These are phyloP conservation scores for Latrodectus elegans DNA, from an alignment of 2,888 invertebrate species.

Conservation along the genomic window DNA sequence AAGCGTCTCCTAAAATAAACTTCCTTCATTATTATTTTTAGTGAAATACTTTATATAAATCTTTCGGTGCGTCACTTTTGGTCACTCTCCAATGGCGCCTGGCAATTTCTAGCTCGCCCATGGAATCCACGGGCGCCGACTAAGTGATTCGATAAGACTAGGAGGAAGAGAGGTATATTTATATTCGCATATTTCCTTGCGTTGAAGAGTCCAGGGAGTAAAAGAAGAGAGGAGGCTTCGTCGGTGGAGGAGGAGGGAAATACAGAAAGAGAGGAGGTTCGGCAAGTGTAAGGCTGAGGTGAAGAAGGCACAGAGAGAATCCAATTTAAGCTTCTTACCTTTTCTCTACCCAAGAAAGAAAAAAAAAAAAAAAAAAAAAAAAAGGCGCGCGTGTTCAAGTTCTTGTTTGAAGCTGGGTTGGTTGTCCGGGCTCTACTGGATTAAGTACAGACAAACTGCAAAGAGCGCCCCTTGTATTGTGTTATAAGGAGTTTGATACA, in stretches of 20 bases:
- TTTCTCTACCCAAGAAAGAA: conserved; percentile 16
- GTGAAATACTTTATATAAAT: no score
- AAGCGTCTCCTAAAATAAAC: no score
- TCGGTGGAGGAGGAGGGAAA: not conserved
- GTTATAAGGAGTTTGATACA: conserved; percentile 4
- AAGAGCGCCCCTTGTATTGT: conserved; percentile 6
- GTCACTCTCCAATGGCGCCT: no score
- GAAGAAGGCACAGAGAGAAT: conserved; percentile 58
- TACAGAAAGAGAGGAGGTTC: conserved; percentile 14
- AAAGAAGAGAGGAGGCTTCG: not conserved
- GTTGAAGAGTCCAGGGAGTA: not conserved
- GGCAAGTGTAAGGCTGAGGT: conserved; percentile 57
- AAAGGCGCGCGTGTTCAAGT: conserved; percentile 63
- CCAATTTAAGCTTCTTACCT: conserved; percentile 67
- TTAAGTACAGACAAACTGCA: conserved; percentile 22
- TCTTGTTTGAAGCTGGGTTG: conserved; percentile 36
- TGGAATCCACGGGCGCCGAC: conserved; percentile 34
- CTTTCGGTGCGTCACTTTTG: no score
- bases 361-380: conserved; percentile 9
- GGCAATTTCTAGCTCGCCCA: conserved; percentile 47
- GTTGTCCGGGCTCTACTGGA: conserved; percentile 45
- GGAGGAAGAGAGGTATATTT: conserved; percentile 23
- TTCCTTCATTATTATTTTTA: no score
- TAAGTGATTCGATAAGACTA: conserved; percentile 59
- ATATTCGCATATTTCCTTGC: conserved; percentile 30